Evolutionary conservation across 2,888 invertebrate genomes (phyloP).

Genomic region (Dusona sp.): DNA sequence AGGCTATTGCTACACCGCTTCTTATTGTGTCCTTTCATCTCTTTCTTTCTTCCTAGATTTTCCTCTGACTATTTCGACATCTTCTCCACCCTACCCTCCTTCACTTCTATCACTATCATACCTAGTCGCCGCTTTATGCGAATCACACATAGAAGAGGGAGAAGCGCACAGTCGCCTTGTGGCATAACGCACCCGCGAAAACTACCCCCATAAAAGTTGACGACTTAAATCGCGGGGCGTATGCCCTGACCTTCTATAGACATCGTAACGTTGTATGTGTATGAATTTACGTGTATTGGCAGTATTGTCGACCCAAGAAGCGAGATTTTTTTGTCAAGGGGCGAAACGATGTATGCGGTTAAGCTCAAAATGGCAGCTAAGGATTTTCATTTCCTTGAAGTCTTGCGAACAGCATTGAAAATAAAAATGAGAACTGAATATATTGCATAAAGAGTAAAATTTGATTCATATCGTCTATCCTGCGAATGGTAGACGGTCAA

Average conservation of each 20-base stretch:
- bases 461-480: neutral
- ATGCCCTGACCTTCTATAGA: conserved; percentile 75
- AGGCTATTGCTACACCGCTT: conserved; percentile 30
- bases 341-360: conserved; percentile 1
- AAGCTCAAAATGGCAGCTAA: conserved; percentile 20
- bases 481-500: neutral
- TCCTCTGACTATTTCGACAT: conserved; percentile 42
- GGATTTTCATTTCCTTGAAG: neutral
- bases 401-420: neutral
- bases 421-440: neutral
- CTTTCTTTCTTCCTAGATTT: conserved; percentile 40
- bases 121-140: conserved; percentile 73
- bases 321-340: conserved; percentile 12
- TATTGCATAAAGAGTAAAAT: neutral
- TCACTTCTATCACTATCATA: conserved; percentile 73
- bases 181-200: conserved; percentile 77
- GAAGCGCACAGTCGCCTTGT: conserved; percentile 13
- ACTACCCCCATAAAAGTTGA: conserved; percentile 83
- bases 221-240: conserved; percentile 83
- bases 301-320: neutral
- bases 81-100: conserved; percentile 62
- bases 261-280: conserved; percentile 16
- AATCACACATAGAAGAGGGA: conserved; percentile 61
- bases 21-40: neutral
- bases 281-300: conserved; percentile 6